Percentiles rank a stretch among this genome's conserved stretches.
Evolutionary conservation across 2,113 vertebrate species (phyloP).

Genomic region (Pan troglodytes): NHGRI_mPanTro3-v2.1_pri NC_072409.2:83332001-83332500

Average conservation of each 20-base stretch:
- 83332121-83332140: conserved; percentile 12
- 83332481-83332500: background rate
- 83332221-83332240: background rate
- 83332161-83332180: conserved; percentile 14
- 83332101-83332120: conserved; percentile 90
- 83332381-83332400: background rate
- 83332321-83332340: conserved; percentile 54
- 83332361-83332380: background rate
- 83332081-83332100: conserved; percentile 95
- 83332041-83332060: conserved; percentile 93
- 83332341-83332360: too few relatives aligned
- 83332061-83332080: conserved; percentile 97
- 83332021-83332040: too few relatives aligned
- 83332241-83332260: background rate
- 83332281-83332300: conserved; percentile 49
- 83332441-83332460: conserved; percentile 17
- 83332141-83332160: background rate
- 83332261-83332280: background rate
- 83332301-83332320: conserved; percentile 79
- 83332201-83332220: conserved; percentile 29
- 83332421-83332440: background rate
- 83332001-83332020: too few relatives aligned
- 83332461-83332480: background rate
- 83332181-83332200: conserved; percentile 56
- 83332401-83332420: background rate